phyloP scores from a whole-genome alignment of 2,888 invertebrate genomes.

The Cataglyphis rosenhaueri region DNA sequence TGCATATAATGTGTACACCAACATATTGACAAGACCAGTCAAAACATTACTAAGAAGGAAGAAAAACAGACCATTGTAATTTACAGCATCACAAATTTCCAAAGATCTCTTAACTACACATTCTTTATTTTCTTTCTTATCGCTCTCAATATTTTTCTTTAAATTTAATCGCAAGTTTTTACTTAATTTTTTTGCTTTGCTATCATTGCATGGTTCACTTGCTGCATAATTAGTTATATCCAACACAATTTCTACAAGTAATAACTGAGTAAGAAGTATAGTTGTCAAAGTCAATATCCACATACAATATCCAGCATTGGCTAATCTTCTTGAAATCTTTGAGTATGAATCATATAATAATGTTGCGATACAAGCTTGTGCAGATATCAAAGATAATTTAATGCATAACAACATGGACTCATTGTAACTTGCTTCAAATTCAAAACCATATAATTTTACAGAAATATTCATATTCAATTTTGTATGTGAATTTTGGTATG shows the following conservation, averaged over 20 bases:
- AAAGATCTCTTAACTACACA: slow-evolving; percentile 83
- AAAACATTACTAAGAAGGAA: slow-evolving; percentile 94
- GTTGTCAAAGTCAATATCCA: slow-evolving; percentile 91
- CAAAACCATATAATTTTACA: slow-evolving; percentile 68
- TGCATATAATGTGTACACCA: slow-evolving; percentile 88
- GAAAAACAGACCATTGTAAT: slow-evolving; percentile 93
- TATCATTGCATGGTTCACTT: slow-evolving; percentile 11
- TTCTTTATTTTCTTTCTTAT: slow-evolving; percentile 40
- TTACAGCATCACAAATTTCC: slow-evolving; percentile 90
- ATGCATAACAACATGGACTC: slow-evolving; percentile 79
- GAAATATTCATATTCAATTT: slow-evolving; percentile 52
- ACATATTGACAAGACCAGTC: slow-evolving; percentile 94
- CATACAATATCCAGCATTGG: slow-evolving; percentile 93
- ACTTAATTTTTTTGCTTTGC: slow-evolving; percentile 18
- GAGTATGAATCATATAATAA: slow-evolving; percentile 86
- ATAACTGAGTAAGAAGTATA: slow-evolving; percentile 87
- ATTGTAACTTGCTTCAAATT: slow-evolving; percentile 74
- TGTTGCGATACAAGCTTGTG: slow-evolving; percentile 85
- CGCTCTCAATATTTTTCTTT: slow-evolving; percentile 49
- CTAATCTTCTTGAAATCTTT: slow-evolving; percentile 92
- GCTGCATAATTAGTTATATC: slow-evolving; percentile 76
- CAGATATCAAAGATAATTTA: slow-evolving; percentile 79
- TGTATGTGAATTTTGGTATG: slow-evolving; percentile 67
- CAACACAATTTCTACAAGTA: slow-evolving; percentile 87
- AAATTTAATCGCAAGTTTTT: slow-evolving; percentile 31